Evolutionary conservation across 2,113 vertebrate species (phyloP).

Genomic region (Litocranius walleri): DNA sequence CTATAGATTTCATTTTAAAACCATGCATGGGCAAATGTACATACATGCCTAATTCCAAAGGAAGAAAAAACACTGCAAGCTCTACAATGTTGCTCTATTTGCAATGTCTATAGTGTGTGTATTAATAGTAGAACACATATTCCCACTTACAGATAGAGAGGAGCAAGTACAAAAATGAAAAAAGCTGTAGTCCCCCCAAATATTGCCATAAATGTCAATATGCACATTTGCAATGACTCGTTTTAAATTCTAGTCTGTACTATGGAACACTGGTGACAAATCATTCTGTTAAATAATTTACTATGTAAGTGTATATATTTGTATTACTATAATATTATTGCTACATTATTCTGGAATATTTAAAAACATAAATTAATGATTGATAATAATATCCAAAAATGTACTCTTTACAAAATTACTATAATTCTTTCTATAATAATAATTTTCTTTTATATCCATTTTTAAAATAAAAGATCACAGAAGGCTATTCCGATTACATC

Average conservation of each 20-base stretch:
- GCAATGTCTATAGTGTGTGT: not conserved
- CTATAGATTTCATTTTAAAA: not conserved
- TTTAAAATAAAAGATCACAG: not conserved
- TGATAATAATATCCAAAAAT: not conserved
- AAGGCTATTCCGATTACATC: not conserved
- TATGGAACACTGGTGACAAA: not conserved
- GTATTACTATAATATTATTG: not conserved
- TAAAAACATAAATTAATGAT: not conserved
- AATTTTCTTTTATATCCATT: not conserved
- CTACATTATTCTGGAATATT: not conserved
- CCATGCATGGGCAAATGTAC: not conserved
- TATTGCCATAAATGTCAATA: not conserved
- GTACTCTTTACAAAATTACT: not conserved
- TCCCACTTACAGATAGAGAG: not conserved
- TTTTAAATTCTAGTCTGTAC: not conserved
- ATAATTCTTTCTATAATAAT: not conserved
- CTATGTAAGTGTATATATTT: not conserved
- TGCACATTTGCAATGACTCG: not conserved
- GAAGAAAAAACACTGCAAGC: not conserved
- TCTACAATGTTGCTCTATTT: not conserved
- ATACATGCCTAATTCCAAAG: not conserved
- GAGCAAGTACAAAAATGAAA: not conserved
- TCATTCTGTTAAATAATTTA: not conserved
- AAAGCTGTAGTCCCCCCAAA: not conserved
- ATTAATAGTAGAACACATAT: too few species aligned